Evolutionary conservation across 2,888 invertebrate species (phyloP).

Genomic region (Drosophila lacicola): DNA sequence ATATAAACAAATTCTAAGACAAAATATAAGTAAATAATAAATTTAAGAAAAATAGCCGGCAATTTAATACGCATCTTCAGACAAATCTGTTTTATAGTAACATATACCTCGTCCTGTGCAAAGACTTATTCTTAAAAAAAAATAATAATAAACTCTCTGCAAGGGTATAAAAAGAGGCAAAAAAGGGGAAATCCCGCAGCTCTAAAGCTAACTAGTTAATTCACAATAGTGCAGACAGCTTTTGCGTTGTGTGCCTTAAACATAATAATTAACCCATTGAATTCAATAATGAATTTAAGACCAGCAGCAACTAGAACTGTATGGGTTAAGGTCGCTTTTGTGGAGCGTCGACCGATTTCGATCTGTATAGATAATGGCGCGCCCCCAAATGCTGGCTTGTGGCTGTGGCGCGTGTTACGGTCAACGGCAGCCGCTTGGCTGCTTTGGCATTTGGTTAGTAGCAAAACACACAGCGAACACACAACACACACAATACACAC

Average conservation of each 20-base stretch:
- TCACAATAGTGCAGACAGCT: not conserved
- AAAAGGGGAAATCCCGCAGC: not conserved
- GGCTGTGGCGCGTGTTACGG: constrained; percentile 56
- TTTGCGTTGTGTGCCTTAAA: not conserved
- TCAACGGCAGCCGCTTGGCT: constrained; percentile 35
- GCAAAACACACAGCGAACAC: constrained; percentile 15
- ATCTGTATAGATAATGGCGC: constrained; percentile 20
- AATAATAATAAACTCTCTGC: no score
- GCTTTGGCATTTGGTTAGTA: constrained; percentile 39
- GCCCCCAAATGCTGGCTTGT: constrained; percentile 30
- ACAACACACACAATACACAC: not conserved
- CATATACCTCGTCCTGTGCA: no score
- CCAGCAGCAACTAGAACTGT: constrained; percentile 13
- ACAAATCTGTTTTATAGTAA: no score
- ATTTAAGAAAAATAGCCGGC: not conserved
- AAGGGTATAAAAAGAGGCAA: no score
- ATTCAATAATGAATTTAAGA: constrained; percentile 23
- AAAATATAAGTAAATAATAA: not conserved
- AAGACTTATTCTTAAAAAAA: no score
- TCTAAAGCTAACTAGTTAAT: not conserved
- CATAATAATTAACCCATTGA: not conserved
- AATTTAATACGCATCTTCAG: no score
- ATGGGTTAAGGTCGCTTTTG: constrained; percentile 36
- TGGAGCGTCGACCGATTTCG: constrained; percentile 6
- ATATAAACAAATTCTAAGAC: not conserved